phyloP scores from a whole-genome alignment of 2,888 invertebrate genomes.

The Camptogramma bilineatum region DNA sequence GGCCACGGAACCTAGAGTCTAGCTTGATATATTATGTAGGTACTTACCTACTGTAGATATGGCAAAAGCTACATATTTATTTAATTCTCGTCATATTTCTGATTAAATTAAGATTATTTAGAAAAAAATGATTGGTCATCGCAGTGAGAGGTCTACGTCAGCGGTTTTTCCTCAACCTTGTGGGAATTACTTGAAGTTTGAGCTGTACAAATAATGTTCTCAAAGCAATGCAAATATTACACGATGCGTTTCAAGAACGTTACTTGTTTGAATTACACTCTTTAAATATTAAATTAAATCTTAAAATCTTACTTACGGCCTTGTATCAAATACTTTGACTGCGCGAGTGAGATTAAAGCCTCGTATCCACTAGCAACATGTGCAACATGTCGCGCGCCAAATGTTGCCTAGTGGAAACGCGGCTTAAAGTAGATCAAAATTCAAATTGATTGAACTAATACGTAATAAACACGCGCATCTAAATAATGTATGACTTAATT shows the following conservation, averaged over 20 bases:
- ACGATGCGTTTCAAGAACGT: not conserved
- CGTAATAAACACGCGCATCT: too few species aligned
- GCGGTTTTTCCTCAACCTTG: slow-evolving; percentile 11
- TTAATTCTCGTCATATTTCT: not conserved
- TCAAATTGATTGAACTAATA: too few species aligned
- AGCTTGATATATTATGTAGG: too few species aligned
- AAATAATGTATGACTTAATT: too few species aligned
- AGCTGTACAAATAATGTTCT: slow-evolving; percentile 8
- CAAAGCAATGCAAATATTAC: slow-evolving; percentile 10
- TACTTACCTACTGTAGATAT: not conserved
- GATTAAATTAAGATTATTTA: not conserved
- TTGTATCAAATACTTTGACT: too few species aligned
- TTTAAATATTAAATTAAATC: too few species aligned
- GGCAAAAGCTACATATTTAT: not conserved
- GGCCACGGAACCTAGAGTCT: not conserved
- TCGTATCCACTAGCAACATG: too few species aligned
- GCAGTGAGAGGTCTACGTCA: not conserved
- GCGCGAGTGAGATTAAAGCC: too few species aligned
- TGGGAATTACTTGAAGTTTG: slow-evolving; percentile 9
- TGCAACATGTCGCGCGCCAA: too few species aligned
- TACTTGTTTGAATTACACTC: not conserved
- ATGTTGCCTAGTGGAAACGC: too few species aligned
- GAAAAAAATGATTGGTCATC: not conserved
- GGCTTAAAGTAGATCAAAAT: too few species aligned
- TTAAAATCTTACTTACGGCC: too few species aligned